A percentile compares a stretch with the other conserved stretches of the same genome.
These are phyloP conservation scores for Lampris megalopsis DNA, from an alignment of 2,113 vertebrate species.

Conservation along the genomic window DNA sequence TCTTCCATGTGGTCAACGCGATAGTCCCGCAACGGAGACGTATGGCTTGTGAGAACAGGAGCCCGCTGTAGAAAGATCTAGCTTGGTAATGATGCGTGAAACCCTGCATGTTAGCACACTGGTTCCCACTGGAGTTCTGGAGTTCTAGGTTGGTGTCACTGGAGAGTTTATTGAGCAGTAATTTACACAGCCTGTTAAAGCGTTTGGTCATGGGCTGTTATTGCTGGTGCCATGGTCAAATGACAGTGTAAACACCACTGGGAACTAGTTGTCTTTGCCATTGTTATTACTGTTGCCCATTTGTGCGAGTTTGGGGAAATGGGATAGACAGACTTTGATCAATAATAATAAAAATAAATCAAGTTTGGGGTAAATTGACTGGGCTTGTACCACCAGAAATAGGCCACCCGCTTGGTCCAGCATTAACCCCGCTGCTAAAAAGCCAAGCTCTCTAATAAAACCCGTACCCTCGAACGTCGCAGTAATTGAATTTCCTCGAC, in stretches of 20 bases:
- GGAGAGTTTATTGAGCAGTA: slow-evolving; percentile 11
- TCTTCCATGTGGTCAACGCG: slow-evolving; percentile 35
- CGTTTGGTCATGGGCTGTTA: slow-evolving; percentile 9
- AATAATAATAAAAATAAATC: neutral
- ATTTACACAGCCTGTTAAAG: slow-evolving; percentile 33
- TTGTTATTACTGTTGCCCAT: neutral
- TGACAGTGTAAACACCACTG: neutral
- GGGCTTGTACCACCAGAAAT: neutral
- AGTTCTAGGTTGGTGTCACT: slow-evolving; percentile 45
- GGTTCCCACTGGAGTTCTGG: slow-evolving; percentile 36
- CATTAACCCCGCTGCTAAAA: neutral
- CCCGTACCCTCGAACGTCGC: neutral
- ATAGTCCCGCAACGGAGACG: slow-evolving; percentile 46
- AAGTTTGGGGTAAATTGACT: neutral
- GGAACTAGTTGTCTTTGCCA: neutral
- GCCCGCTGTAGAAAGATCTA: slow-evolving; percentile 52
- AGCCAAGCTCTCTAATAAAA: neutral
- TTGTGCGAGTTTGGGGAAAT: neutral
- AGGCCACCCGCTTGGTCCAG: neutral
- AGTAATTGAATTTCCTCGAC: neutral
- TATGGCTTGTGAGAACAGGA: slow-evolving; percentile 49
- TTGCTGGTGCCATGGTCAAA: neutral
- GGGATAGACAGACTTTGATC: neutral
- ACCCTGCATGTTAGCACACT: slow-evolving; percentile 28
- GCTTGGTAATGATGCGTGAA: slow-evolving; percentile 56